These are phyloP conservation scores for Lamprologus speciosus DNA, from an alignment of 2,113 vertebrate genomes.

Conservation along the genomic window DNA sequence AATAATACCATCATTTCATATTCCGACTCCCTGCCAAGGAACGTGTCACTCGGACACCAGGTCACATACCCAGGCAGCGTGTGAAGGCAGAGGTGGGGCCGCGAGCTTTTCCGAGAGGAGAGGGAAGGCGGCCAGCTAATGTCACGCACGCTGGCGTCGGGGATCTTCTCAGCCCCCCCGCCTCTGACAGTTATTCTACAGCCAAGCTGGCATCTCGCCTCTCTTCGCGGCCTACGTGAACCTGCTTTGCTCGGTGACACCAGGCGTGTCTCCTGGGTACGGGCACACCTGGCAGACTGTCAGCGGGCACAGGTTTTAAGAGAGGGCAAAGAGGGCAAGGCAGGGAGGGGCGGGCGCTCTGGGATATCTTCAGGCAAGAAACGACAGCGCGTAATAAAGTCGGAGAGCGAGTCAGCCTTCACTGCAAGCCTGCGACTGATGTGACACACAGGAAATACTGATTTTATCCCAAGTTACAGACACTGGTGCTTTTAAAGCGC, in stretches of 20 bases:
- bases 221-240: conserved; percentile 19
- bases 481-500: background rate
- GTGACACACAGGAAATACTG: background rate
- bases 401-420: background rate
- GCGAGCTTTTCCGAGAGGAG: conserved; percentile 36
- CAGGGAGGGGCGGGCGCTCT: background rate
- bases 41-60: conserved; percentile 59
- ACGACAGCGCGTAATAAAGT: background rate
- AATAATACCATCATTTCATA: conserved; percentile 64
- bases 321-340: conserved; percentile 30
- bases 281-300: conserved; percentile 69
- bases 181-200: conserved; percentile 23
- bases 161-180: conserved; percentile 16
- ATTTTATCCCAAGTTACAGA: background rate
- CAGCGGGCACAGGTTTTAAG: conserved; percentile 44
- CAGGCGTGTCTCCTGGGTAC: conserved; percentile 61
- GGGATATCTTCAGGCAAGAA: conserved; percentile 1
- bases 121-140: conserved; percentile 67
- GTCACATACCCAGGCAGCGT: conserved; percentile 62
- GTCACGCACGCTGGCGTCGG: conserved; percentile 55
- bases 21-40: conserved; percentile 70
- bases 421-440: background rate
- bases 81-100: conserved; percentile 41
- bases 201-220: conserved; percentile 31
- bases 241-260: conserved; percentile 46